Conservation (phyloP, 2,888 invertebrate genomes). For the Sesia bembeciformis region DNA sequence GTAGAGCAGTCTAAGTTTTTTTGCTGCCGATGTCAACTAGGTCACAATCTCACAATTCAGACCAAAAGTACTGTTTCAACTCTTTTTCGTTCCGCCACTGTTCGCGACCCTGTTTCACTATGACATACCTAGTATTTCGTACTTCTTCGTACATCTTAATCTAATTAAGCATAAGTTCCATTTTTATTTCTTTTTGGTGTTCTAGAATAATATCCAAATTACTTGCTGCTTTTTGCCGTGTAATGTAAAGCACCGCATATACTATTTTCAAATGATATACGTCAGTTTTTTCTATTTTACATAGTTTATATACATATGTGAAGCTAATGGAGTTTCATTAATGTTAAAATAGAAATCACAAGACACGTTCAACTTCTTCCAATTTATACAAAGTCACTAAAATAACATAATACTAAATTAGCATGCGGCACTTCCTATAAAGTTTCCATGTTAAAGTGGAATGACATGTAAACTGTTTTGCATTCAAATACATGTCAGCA, state of each 20-base stretch:
- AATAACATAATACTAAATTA: not conserved
- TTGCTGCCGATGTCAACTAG: not conserved
- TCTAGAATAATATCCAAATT: too few relatives aligned
- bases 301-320: too few relatives aligned
- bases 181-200: too few relatives aligned
- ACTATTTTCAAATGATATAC: too few relatives aligned
- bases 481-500: constrained; percentile 62
- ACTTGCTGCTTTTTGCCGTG: too few relatives aligned
- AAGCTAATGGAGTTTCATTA: too few relatives aligned
- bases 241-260: too few relatives aligned
- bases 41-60: not conserved
- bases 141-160: too few relatives aligned
- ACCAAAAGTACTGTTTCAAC: not conserved
- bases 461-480: constrained; percentile 62
- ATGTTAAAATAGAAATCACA: too few relatives aligned
- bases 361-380: too few relatives aligned
- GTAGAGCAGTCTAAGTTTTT: not conserved
- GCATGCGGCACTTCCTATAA: constrained; percentile 50
- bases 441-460: constrained; percentile 47
- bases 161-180: too few relatives aligned
- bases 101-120: not conserved
- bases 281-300: too few relatives aligned
- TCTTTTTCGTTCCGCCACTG: not conserved
- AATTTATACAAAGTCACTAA: not conserved
- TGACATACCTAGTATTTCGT: not conserved